Conservation (phyloP, 2,888 invertebrate genomes). For the Hartigia nigra region DNA sequence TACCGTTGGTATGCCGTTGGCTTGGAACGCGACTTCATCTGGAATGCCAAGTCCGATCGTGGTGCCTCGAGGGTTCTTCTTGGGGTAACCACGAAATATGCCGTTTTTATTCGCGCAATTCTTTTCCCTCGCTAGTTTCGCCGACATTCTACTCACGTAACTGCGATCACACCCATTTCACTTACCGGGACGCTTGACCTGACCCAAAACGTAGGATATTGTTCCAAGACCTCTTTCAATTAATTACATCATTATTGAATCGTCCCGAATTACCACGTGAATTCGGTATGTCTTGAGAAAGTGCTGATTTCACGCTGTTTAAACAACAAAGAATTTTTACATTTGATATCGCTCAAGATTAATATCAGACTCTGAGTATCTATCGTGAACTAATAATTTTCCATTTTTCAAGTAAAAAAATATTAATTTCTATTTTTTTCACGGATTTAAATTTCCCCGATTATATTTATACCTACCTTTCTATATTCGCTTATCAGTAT, state of each 20-base stretch:
- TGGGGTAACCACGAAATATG: constrained; percentile 33
- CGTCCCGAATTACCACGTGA: neutral
- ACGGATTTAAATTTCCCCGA: neutral
- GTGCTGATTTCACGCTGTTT: neutral
- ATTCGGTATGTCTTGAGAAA: neutral
- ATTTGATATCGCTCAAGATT: neutral
- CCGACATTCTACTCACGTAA: constrained; percentile 48
- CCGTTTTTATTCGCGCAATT: constrained; percentile 44
- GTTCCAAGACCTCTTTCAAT: neutral
- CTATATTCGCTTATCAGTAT: neutral
- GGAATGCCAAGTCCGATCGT: neutral
- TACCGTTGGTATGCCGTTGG: neutral
- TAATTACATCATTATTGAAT: neutral
- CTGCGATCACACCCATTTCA: neutral
- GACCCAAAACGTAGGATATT: neutral
- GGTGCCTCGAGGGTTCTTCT: constrained; percentile 18
- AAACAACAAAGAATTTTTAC: neutral
- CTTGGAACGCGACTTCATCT: neutral
- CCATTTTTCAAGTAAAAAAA: neutral
- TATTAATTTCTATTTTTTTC: neutral
- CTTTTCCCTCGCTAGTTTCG: constrained; percentile 36
- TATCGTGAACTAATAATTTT: neutral
- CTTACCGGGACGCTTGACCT: neutral
- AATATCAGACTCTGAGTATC: neutral
- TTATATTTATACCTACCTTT: too few species aligned